Evolutionary conservation across 2,888 invertebrate genomes (phyloP), one percentile per base, ranked within the genome.

Genomic region (Gnatocerus cornutus): DNA sequence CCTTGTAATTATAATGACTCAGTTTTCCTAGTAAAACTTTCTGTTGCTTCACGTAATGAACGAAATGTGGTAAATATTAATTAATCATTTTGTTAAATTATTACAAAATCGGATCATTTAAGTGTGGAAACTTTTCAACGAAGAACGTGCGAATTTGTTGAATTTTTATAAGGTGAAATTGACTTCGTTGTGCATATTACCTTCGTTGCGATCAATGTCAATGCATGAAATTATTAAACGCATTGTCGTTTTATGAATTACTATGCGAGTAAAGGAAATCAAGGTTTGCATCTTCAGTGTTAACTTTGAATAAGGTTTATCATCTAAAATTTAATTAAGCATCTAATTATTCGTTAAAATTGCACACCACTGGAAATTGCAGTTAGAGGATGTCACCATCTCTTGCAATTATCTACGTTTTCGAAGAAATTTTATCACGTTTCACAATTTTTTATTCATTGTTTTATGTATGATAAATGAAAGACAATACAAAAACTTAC

Each of bases 401-500:
- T 37, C 4, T 37, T n/a, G 37, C 37, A 21, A 21, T 21, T 21
- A 21, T 4, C 21, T 4, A 21, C 21, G 2, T 21, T 21, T 21
- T 21, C 4, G 4, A 21, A 21, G 21, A 21, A 21, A 3, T 21
- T 1, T 21, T 21, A 21, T 21, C 21, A 21, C 21, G 21, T 21
- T 21, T 21, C 21, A 21, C 13, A 13, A 39, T 16, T 16, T 50
- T 21, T 21, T 50, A 4, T 21, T 21, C 21, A 21, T 21, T 21
- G 21, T 21, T 21, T 21, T 21, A 21, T 4, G 21, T 21, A 21
- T 4, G 21, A 21, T 21, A 21, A 21, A 21, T 21, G 4, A 21
- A 21, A 4, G 4, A 21, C 21, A 21, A 21, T 21, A 33, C 1
- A 58, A 39, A 56, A 68, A 84, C 83, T 84, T 77, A 84, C 84